A percentile compares a stretch with the other conserved stretches of the same genome.
Conservation (phyloP, 2,888 invertebrate species). For the Drosophila melanosoma region DNA sequence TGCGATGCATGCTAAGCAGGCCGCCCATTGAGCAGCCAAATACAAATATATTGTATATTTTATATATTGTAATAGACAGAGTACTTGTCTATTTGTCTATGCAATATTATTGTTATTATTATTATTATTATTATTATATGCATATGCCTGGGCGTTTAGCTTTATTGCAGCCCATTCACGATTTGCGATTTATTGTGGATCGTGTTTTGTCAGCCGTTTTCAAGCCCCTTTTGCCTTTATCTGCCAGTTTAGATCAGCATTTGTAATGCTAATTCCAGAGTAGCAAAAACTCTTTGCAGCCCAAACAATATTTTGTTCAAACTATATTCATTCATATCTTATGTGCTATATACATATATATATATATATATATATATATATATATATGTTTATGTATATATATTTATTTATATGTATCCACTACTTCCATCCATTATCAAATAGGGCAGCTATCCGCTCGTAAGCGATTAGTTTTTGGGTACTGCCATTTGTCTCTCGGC, state of each 20-base stretch:
- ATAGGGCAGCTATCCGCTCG: slow-evolving; percentile 48
- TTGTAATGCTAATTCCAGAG: slow-evolving; percentile 66
- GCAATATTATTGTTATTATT: not conserved
- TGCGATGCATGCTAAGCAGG: slow-evolving; percentile 49
- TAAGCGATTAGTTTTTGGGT: slow-evolving; percentile 48
- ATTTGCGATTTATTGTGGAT: slow-evolving; percentile 34
- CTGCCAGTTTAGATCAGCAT: slow-evolving; percentile 63
- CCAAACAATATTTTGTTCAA: not conserved
- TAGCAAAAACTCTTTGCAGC: slow-evolving; percentile 35
- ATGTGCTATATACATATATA: not conserved
- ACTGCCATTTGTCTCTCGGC: slow-evolving; percentile 30
- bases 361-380: slow-evolving; percentile 3
- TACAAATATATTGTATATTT: slow-evolving; percentile 8
- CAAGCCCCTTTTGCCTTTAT: slow-evolving; percentile 53
- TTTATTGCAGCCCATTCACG: slow-evolving; percentile 33
- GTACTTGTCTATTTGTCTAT: slow-evolving; percentile 7
- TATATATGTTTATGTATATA: not conserved
- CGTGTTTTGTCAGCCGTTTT: slow-evolving; percentile 41
- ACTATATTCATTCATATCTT: slow-evolving; percentile 2
- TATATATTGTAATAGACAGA: slow-evolving; percentile 11
- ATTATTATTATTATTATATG: slow-evolving; percentile 15
- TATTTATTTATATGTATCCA: slow-evolving; percentile 7
- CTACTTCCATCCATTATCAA: slow-evolving; percentile 41
- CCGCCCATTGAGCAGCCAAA: slow-evolving; percentile 21
- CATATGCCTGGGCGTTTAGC: slow-evolving; percentile 11